Base-by-base conservation (phyloP, 2,113 vertebrate genomes). In the Strix uralensis region DNA sequence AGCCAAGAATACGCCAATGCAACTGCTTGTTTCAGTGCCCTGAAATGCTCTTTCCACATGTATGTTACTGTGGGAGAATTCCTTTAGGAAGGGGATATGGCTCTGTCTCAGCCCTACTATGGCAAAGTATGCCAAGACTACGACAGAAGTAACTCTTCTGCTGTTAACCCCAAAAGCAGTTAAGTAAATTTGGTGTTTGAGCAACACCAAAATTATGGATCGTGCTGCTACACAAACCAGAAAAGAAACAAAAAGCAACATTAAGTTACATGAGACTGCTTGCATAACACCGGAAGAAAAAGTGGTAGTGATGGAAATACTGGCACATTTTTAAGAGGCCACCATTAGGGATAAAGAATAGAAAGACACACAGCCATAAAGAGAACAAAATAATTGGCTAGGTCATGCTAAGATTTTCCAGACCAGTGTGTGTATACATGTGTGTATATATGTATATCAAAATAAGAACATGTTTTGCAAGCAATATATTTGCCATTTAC, bases 341-440 rank as follows among this genome's bases (percentile, higher is more conserved):
- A n/a, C n/a, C 22, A 9, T 46, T 61, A 80, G 51, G 34, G 19
- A 82, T 62, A 54, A 78, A 84, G n/a, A 71, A 27, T 14, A 88
- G 40, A 70, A 86, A 86, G 15, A 87, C 3, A 84, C 5, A 46
- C 9, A 70, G 36, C 32, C 36, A 51, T 52, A 72, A 79, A 89
- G 21, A 88, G 11, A 95, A 67, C 10, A 81, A 89, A 94, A 40
- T 40, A 65, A 82, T 58, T 90, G 77, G 44, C 51, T 62, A 74
- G 23, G 32, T 46, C 27, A 57, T 38, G 70, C 52, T 82, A 94
- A 91, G 78, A 94, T 91, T 95, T 97, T 97, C 96, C 96, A 95
- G 70, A 63, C 32, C 54, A 16, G 8, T 51, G 15, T 67, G 13
- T 67, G 7, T 42, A 5, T 57, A 8, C 26, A 13, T 52, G 5